phyloP scores from a whole-genome alignment of 2,113 vertebrate species.

The Myotis yumanensis region DNA sequence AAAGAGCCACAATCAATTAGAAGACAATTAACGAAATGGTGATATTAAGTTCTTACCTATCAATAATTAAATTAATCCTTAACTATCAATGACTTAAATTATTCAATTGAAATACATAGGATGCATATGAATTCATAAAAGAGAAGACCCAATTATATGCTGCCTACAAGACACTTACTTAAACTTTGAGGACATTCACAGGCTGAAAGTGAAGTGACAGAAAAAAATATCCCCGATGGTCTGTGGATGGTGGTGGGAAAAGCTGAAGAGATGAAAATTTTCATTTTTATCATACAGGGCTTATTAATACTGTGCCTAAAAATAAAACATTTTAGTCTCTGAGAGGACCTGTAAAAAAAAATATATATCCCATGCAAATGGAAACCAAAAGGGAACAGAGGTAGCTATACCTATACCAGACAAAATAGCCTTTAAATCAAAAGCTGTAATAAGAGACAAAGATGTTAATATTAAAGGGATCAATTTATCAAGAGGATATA shows the following conservation, averaged over 20 bases:
- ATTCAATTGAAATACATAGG: background rate
- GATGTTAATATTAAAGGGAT: background rate
- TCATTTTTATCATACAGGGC: background rate
- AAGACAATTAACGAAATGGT: background rate
- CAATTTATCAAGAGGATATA: background rate
- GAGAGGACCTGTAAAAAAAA: background rate
- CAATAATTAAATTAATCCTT: background rate
- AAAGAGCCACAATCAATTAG: background rate
- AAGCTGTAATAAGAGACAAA: background rate
- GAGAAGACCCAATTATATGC: background rate
- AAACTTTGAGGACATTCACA: background rate
- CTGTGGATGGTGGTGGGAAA: background rate
- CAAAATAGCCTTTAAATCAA: background rate
- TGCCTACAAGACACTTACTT: background rate
- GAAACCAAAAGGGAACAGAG: background rate
- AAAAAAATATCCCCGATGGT: background rate
- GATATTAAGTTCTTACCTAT: background rate
- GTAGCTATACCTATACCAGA: background rate
- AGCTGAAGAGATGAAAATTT: background rate
- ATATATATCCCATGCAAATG: background rate
- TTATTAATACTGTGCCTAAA: conserved; percentile 4
- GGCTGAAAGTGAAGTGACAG: background rate
- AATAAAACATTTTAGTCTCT: conserved; percentile 16
- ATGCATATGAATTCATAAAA: background rate
- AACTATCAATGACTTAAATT: background rate